Evolutionary conservation across 2,888 invertebrate genomes (phyloP).

Genomic region (Dryadula phaetusa): DNA sequence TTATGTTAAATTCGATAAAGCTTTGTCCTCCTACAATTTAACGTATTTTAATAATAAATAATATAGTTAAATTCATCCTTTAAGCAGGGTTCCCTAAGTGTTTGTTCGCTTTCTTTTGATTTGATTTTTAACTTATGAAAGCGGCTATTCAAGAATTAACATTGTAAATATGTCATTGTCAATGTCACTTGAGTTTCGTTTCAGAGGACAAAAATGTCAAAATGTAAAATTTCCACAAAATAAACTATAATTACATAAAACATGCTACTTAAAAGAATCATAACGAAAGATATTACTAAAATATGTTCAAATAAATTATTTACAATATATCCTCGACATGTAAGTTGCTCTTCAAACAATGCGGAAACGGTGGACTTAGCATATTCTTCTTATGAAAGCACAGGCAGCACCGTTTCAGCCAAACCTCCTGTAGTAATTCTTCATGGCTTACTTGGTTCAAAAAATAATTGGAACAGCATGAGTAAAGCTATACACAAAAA

Average conservation of each 20-base stretch:
- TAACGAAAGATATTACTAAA: constrained; percentile 29
- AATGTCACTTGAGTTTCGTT: constrained; percentile 9
- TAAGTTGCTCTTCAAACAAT: constrained; percentile 59
- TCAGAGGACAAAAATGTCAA: constrained; percentile 14
- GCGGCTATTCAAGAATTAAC: neutral
- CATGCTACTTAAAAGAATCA: constrained; percentile 34
- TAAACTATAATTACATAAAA: constrained; percentile 26
- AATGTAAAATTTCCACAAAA: constrained; percentile 13
- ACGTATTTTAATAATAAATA: no score
- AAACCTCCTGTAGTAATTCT: constrained; percentile 90
- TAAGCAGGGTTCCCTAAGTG: no score
- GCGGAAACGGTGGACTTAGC: constrained; percentile 86
- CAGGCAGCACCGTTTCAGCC: constrained; percentile 55
- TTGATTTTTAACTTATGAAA: no score
- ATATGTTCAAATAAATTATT: constrained; percentile 50
- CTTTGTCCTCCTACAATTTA: no score
- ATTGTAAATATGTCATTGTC: constrained; percentile 2
- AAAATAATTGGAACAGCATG: constrained; percentile 95
- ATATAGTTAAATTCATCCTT: no score
- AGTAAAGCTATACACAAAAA: constrained; percentile 89
- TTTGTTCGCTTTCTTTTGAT: no score
- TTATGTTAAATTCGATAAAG: no score
- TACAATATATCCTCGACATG: constrained; percentile 49
- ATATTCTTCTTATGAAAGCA: constrained; percentile 87
- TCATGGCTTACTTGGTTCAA: constrained; percentile 96